A percentile compares a stretch with the other conserved stretches of the same genome.
phyloP scores from a whole-genome alignment of 2,797 vertebrate species.

The Zalophus californianus region DNA sequence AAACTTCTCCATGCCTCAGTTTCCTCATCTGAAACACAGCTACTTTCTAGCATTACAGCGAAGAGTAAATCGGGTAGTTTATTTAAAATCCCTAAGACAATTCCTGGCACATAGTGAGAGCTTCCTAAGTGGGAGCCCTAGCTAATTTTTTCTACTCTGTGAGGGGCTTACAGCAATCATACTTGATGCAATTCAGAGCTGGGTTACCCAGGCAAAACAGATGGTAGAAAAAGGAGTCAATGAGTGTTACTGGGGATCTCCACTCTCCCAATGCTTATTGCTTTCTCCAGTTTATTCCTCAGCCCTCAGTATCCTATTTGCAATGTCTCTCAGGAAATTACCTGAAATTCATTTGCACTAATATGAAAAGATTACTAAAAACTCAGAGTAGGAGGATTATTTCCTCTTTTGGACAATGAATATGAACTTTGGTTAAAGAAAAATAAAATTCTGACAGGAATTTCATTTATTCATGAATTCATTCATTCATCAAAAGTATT shows the following conservation, averaged over 20 bases:
- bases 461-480: neutral
- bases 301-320: neutral
- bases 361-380: neutral
- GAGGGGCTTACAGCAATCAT: accelerated
- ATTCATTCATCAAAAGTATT: neutral
- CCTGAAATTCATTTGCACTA: neutral
- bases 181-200: neutral
- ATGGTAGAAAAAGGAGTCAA: neutral
- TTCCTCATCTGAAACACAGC: neutral
- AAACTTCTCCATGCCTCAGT: neutral
- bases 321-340: neutral
- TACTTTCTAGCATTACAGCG: neutral
- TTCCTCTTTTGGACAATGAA: neutral
- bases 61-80: neutral
- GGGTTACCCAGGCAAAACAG: neutral
- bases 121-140: accelerated
- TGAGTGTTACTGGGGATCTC: neutral
- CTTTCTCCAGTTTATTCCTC: neutral
- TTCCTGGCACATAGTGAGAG: neutral
- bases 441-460: neutral
- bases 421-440: neutral
- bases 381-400: neutral
- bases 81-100: neutral
- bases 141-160: neutral
- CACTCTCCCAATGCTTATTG: neutral